Conservation (phyloP, 2,113 vertebrate species). For the Sisor rabdophorus region DNA sequence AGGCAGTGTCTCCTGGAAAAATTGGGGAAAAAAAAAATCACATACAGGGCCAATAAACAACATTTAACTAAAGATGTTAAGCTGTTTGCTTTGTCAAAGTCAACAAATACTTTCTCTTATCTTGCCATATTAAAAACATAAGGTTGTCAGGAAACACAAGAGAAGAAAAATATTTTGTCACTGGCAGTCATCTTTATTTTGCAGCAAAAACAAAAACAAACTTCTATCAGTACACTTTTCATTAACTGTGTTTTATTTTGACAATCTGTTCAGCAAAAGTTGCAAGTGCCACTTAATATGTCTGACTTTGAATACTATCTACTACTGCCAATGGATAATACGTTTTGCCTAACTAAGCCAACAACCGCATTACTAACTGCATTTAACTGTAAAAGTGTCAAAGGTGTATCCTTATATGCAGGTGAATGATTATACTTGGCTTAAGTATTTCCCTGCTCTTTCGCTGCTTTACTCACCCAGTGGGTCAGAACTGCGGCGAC, state of each 20-base stretch:
- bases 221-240: neutral
- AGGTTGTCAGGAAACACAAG: no score
- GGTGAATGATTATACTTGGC: neutral
- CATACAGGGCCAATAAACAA: conserved; percentile 29
- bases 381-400: neutral
- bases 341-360: neutral
- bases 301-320: neutral
- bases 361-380: no score
- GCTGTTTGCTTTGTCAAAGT: neutral
- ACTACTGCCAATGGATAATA: neutral
- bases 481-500: conserved; percentile 89
- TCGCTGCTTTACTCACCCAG: conserved; percentile 72
- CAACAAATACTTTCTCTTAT: neutral
- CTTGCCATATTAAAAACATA: neutral
- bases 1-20: conserved; percentile 90
- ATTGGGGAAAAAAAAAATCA: neutral
- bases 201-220: neutral
- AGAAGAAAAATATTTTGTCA: neutral
- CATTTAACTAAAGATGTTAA: neutral
- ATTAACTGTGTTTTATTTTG: no score
- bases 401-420: neutral
- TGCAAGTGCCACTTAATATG: neutral
- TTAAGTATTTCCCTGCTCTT: neutral
- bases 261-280: neutral
- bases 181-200: neutral